Percentiles rank a stretch among this genome's conserved stretches.
Evolutionary conservation across 2,113 vertebrate genomes (phyloP).

Genomic region (Loxodonta africana): DNA sequence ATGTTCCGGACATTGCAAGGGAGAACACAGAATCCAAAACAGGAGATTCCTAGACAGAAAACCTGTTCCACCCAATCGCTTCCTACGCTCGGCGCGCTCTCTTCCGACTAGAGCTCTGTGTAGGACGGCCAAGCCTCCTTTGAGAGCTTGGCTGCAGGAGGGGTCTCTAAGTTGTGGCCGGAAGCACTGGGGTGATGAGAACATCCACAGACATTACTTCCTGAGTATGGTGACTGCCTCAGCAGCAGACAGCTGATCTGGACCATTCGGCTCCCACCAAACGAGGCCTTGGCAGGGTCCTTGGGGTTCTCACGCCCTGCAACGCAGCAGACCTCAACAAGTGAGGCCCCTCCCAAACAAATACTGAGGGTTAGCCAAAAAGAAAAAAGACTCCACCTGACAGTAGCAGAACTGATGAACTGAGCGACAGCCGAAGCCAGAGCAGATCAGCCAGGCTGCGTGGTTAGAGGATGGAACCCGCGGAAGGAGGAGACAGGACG

Average conservation of each 20-base stretch:
- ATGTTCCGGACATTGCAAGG: not conserved
- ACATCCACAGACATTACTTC: not conserved
- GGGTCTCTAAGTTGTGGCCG: not conserved
- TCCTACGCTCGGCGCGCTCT: not conserved
- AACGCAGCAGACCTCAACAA: not conserved
- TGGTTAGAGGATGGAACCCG: not conserved
- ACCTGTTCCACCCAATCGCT: not conserved
- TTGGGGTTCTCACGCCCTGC: not conserved
- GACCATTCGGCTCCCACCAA: not conserved
- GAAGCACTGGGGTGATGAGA: not conserved
- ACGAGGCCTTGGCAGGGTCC: not conserved
- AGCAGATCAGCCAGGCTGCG: fast-evolving
- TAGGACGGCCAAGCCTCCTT: too few species aligned
- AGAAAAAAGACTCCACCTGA: not conserved
- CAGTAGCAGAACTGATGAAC: not conserved
- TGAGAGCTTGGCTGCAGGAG: not conserved
- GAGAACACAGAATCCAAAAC: not conserved
- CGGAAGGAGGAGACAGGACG: not conserved
- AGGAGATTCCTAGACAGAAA: not conserved
- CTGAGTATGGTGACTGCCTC: not conserved
- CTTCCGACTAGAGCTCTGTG: not conserved
- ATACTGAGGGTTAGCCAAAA: not conserved
- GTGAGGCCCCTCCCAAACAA: not conserved
- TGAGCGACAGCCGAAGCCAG: fast-evolving
- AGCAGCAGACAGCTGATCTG: too few species aligned